phyloP scores from a whole-genome alignment of 2,113 vertebrate species.

The Aythya baeri region DNA sequence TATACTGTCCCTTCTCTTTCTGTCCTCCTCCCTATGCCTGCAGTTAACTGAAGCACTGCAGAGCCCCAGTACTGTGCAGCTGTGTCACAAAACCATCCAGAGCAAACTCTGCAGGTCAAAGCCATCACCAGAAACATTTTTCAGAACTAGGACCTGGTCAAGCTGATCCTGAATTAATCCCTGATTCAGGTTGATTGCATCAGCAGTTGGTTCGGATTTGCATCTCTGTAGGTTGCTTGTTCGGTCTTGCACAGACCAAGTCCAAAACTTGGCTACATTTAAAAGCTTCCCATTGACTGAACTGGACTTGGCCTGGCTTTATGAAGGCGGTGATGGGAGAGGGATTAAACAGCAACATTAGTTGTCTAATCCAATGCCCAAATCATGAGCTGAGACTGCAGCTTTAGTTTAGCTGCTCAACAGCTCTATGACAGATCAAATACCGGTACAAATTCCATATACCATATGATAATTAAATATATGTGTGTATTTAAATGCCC shows the following conservation, averaged over 20 bases:
- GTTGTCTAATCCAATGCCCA: neutral
- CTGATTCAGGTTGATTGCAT: accelerated
- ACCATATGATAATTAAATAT: neutral
- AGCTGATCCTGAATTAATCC: neutral
- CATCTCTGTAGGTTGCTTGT: neutral
- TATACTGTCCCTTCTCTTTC: neutral
- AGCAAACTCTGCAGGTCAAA: neutral
- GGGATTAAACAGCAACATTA: neutral
- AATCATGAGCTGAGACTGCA: neutral
- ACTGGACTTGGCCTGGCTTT: neutral
- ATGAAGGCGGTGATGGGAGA: neutral
- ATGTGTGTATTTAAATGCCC: neutral
- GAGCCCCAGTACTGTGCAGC: accelerated
- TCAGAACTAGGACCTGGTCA: neutral
- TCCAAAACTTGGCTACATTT: neutral
- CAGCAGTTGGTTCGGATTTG: neutral
- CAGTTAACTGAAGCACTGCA: neutral
- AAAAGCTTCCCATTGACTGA: neutral
- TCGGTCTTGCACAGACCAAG: neutral
- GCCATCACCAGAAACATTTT: neutral
- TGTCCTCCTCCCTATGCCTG: neutral
- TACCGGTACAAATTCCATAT: neutral
- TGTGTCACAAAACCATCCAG: neutral
- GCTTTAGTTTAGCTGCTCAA: neutral
- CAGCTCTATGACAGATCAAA: neutral